Evolutionary conservation across 2,113 vertebrate species (phyloP).

Genomic region (Nothoprocta perdicaria): DNA sequence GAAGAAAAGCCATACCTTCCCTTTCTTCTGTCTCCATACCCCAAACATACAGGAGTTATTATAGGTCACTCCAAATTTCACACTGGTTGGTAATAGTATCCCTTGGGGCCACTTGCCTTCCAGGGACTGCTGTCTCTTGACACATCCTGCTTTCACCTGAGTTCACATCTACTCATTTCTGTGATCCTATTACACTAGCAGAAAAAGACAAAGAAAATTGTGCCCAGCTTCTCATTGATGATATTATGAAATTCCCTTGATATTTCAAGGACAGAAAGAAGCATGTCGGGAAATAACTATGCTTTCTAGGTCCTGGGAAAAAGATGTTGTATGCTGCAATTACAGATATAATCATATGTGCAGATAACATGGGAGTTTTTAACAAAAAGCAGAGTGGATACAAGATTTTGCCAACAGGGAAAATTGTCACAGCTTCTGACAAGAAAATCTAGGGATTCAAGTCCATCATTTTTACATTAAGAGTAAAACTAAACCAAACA

Average conservation of each 20-base stretch:
- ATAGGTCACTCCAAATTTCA: background rate
- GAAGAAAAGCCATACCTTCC: background rate
- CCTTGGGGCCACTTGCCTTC: background rate
- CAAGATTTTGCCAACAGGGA: background rate
- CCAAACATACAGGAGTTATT: background rate
- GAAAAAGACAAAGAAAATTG: background rate
- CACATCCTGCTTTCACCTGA: accelerated
- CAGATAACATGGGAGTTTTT: background rate
- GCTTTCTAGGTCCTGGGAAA: background rate
- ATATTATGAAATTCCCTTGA: background rate
- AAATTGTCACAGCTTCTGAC: background rate
- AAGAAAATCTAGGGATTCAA: background rate
- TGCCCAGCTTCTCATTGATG: background rate
- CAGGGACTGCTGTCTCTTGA: background rate
- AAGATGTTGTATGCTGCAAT: background rate
- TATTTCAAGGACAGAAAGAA: background rate
- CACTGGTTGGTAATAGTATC: accelerated
- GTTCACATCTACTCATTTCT: background rate
- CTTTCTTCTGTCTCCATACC: constrained; percentile 10
- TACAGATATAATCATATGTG: accelerated
- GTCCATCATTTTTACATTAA: background rate
- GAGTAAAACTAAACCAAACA: background rate
- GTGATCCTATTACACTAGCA: background rate
- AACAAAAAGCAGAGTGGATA: background rate
- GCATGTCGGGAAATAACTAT: accelerated